Conservation (phyloP, 2,888 invertebrate genomes). For the Ectemnius lituratus region DNA sequence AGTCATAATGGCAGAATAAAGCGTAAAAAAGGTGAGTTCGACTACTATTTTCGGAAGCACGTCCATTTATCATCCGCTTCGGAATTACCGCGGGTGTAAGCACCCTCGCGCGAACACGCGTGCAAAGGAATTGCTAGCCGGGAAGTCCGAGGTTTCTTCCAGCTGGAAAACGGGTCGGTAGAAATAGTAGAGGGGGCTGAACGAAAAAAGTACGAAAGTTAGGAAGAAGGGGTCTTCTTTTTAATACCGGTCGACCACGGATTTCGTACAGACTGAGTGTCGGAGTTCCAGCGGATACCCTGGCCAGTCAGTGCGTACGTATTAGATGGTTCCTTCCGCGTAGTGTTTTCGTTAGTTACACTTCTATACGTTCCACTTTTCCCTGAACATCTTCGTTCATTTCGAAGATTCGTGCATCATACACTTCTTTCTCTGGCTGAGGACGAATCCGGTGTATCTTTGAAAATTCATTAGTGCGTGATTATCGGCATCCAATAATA, state of each 20-base stretch:
- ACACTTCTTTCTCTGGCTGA: background rate
- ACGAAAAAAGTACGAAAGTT: background rate
- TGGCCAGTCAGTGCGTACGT: background rate
- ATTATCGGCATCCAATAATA: no score
- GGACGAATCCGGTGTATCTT: no score
- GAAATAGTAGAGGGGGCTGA: background rate
- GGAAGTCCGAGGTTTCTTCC: no score
- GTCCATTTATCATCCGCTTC: no score
- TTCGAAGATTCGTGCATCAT: constrained; percentile 18
- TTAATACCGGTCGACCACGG: background rate
- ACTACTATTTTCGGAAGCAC: no score
- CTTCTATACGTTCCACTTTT: constrained; percentile 1
- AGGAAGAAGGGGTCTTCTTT: background rate
- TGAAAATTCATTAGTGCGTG: no score
- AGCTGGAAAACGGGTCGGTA: no score
- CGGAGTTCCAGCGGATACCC: background rate
- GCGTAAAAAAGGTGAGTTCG: no score
- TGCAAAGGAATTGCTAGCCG: no score
- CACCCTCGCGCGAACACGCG: no score
- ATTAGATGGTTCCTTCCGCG: constrained; percentile 35
- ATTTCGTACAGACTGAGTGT: background rate
- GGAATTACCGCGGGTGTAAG: no score
- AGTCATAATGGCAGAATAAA: no score
- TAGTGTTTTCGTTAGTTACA: constrained; percentile 44
- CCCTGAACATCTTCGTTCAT: constrained; percentile 11